These are phyloP conservation scores for Uropetala carovei DNA, from an alignment of 2,888 invertebrate species.

Conservation along the genomic window DNA sequence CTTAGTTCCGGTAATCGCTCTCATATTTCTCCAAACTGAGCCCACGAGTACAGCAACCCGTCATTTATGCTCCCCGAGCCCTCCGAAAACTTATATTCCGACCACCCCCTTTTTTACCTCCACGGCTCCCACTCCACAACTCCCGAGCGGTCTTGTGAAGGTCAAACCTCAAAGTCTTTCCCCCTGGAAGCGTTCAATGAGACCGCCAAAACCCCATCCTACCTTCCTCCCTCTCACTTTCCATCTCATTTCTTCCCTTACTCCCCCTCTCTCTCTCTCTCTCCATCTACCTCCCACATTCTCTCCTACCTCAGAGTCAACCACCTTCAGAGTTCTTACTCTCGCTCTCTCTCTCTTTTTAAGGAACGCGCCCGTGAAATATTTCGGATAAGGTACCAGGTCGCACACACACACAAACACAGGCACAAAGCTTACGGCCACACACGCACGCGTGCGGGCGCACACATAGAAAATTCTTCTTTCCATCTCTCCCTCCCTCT, in stretches of 20 bases:
- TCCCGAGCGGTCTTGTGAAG: background rate
- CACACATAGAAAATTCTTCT: background rate
- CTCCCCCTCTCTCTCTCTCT: too few species aligned
- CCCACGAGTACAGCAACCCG: background rate
- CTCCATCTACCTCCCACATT: too few species aligned
- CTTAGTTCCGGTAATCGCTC: background rate
- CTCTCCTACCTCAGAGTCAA: background rate
- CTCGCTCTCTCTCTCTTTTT: too few species aligned
- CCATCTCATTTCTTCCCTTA: background rate
- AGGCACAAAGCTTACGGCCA: background rate
- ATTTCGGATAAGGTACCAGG: slow-evolving; percentile 11
- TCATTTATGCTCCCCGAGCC: background rate
- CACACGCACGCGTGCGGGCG: too few species aligned
- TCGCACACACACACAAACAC: background rate
- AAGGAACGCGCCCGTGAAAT: too few species aligned
- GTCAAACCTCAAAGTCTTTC: slow-evolving; percentile 14
- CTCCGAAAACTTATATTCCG: background rate
- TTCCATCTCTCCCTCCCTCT: background rate
- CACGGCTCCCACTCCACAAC: too few species aligned
- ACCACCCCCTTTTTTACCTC: too few species aligned
- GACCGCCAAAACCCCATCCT: background rate
- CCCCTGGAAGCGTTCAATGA: background rate
- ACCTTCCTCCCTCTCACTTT: background rate
- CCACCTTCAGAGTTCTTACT: background rate
- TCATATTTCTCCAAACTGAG: background rate